These are phyloP conservation scores for Tipula unca DNA, from an alignment of 2,888 invertebrate species.

Conservation along the genomic window DNA sequence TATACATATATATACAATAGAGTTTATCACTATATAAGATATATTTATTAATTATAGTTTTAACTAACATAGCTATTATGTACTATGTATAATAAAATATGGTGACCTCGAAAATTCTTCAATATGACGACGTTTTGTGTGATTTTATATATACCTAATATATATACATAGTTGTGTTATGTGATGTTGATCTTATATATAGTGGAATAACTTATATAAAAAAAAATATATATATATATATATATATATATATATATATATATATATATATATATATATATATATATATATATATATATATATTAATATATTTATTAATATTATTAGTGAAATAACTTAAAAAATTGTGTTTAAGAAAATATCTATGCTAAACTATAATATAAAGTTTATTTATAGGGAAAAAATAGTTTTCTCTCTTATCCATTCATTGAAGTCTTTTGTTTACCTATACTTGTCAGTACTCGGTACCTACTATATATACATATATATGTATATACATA, in stretches of 20 bases:
- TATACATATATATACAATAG: too few species aligned
- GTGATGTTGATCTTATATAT: background rate
- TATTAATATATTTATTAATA: background rate
- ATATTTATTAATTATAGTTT: background rate
- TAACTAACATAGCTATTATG: background rate
- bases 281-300: too few species aligned
- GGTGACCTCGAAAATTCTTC: conserved; percentile 17
- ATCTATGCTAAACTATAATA: background rate
- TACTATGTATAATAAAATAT: background rate
- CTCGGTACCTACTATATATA: background rate
- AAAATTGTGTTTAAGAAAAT: background rate
- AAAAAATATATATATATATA: too few species aligned
- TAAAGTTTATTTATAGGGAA: background rate
- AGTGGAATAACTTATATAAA: background rate
- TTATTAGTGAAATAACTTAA: background rate
- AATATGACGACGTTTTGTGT: background rate
- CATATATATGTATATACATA: too few species aligned
- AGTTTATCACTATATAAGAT: too few species aligned
- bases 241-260: too few species aligned
- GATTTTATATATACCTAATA: background rate
- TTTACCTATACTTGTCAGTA: background rate
- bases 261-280: too few species aligned
- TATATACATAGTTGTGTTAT: background rate
- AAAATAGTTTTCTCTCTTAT: background rate
- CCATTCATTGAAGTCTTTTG: background rate